These are phyloP conservation scores for Channa maculata DNA, from an alignment of 2,113 vertebrate species.

Conservation along the genomic window DNA sequence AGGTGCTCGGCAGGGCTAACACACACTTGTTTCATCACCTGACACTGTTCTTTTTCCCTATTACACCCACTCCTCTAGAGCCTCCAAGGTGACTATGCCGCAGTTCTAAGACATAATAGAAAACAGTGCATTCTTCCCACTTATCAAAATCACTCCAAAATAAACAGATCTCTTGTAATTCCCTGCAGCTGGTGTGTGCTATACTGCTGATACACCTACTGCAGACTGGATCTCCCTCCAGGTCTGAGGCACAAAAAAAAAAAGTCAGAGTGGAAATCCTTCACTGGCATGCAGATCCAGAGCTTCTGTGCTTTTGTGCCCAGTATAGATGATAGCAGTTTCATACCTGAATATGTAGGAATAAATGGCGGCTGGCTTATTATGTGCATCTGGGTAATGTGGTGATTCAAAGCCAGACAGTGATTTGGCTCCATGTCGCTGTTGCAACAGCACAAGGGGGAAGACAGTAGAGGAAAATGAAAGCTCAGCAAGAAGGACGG, in stretches of 20 bases:
- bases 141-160: conserved; percentile 53
- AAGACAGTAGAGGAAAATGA: conserved; percentile 50
- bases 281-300: conserved; percentile 25
- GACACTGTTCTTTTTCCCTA: conserved; percentile 51
- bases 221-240: conserved; percentile 25
- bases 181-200: conserved; percentile 43
- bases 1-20: conserved; percentile 61
- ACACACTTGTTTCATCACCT: conserved; percentile 69
- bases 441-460: conserved; percentile 18
- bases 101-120: conserved; percentile 40
- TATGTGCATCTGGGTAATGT: conserved; percentile 14
- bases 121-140: conserved; percentile 44
- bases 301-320: conserved; percentile 23
- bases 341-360: conserved; percentile 31
- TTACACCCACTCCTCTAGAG: conserved; percentile 51
- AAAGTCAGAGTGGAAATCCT: conserved; percentile 37
- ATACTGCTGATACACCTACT: conserved; percentile 40
- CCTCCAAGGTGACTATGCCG: conserved; percentile 53
- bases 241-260: conserved; percentile 25
- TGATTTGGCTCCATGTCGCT: conserved; percentile 16
- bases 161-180: conserved; percentile 61
- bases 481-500: conserved; percentile 65
- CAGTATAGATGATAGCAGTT: conserved; percentile 36
- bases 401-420: conserved; percentile 20
- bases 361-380: conserved; percentile 19